Evolutionary conservation across 2,797 vertebrate genomes (phyloP).

Genomic region (Melanitta fusca): DNA sequence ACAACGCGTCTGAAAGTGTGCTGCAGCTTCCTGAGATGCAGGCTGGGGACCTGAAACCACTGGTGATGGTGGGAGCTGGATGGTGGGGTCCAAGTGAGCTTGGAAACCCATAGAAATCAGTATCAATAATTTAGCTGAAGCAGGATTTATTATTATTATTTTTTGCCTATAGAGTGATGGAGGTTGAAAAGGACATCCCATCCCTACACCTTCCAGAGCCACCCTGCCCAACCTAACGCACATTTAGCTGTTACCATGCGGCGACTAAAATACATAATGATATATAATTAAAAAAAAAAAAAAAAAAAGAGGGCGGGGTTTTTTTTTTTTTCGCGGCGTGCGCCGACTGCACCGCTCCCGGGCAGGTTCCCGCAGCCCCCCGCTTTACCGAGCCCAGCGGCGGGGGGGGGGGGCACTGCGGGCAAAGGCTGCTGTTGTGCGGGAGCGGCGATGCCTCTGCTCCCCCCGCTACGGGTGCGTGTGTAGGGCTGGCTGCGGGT

Average conservation of each 20-base stretch:
- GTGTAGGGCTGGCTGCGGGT: too few species aligned
- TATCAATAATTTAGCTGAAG: background rate
- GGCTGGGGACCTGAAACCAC: background rate
- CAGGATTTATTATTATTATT: background rate
- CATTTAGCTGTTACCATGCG: background rate
- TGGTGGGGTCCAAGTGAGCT: background rate
- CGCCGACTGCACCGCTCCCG: too few species aligned
- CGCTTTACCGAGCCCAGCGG: too few species aligned
- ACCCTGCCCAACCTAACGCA: background rate
- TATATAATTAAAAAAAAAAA: too few species aligned
- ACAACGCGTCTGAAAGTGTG: background rate
- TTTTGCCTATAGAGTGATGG: background rate
- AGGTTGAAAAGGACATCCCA: background rate
- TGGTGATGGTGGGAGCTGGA: rapidly evolving
- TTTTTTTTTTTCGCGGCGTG: too few species aligned
- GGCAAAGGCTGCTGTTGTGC: too few species aligned
- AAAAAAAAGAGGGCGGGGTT: background rate
- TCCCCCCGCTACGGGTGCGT: too few species aligned
- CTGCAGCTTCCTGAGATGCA: background rate
- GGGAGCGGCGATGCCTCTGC: too few species aligned
- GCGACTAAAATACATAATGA: too few species aligned
- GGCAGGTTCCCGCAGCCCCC: background rate
- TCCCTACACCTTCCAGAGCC: background rate
- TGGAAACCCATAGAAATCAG: background rate
- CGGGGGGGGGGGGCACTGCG: too few species aligned